Base-by-base conservation (phyloP, 2,113 vertebrate genomes). In the Pseudolaguvia tuberculata region DNA sequence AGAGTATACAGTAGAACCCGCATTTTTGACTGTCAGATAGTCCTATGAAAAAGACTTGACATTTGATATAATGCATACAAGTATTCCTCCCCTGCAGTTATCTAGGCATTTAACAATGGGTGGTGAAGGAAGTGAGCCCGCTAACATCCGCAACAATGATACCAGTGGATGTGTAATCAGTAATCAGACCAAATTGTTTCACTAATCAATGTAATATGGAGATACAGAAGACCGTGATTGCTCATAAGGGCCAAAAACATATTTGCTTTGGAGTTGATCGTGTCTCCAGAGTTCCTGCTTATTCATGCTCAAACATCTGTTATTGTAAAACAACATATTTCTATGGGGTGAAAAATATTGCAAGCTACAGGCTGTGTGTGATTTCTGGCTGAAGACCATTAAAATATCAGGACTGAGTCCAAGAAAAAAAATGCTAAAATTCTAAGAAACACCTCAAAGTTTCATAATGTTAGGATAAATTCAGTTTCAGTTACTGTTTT, bases 181-280 rank as follows among this genome's bases (percentile, higher is more conserved):
- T 90, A 88, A 92, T 91, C 90, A 90, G 85, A 80, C 80, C 78
- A 87, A 89, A 91, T 90, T 89, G 88, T 89, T 78, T 83, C 86
- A 87, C 86, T 88, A 89, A 89, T 89, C 88, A 89, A 83, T 86
- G 86, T 85, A 87, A 87, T 85, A 82, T 79, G 79, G 84, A 84
- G 73, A 85, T 83, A 76, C 88, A 71, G 78, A 82, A 72, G 61
- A 75, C 74, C 70, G 25, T 75, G 86, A 89, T 90, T 88, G 86
- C 86, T 75, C 72, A 70, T 80, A 83, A 84, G 75, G 45, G 72
- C 72, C 70, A 52, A 81, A 67, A 73, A 65, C 59, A 75, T 79
- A 78, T 77, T 76, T 72, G 63, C 66, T 72, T 78, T 77, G 48
- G 72, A 74, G 67, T 63, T 63, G 77, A 56, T 57, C 70, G 71